Evolutionary conservation across 2,113 vertebrate genomes (phyloP).

Genomic region (Columba livia): DNA sequence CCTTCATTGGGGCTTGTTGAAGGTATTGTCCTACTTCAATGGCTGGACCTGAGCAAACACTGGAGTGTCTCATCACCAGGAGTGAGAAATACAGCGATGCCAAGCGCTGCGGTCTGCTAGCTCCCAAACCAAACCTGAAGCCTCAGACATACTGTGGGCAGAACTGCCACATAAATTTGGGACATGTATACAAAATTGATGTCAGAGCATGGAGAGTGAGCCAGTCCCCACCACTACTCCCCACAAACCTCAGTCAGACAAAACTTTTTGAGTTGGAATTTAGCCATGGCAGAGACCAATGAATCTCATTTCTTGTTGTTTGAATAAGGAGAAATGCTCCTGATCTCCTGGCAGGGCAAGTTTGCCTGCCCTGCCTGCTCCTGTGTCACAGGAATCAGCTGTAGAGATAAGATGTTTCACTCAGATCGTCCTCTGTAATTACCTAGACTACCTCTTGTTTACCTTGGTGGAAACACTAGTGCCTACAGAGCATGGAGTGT

Average conservation of each 20-base stretch:
- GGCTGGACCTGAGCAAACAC: neutral
- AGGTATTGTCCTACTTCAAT: neutral
- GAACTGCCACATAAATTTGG: neutral
- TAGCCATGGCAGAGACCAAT: neutral
- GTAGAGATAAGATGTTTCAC: neutral
- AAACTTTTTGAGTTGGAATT: neutral
- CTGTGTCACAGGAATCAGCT: neutral
- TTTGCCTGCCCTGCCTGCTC: neutral
- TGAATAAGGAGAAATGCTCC: neutral
- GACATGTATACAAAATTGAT: neutral
- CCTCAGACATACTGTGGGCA: neutral
- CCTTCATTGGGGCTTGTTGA: neutral
- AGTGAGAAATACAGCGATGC: neutral
- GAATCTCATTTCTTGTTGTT: neutral
- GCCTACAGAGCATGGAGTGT: rapidly evolving
- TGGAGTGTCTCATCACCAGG: neutral
- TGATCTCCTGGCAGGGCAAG: neutral
- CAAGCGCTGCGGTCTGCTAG: neutral
- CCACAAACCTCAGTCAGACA: neutral
- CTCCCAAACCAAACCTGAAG: neutral
- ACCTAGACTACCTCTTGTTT: neutral
- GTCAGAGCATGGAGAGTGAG: neutral
- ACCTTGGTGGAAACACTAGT: neutral
- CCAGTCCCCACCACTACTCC: neutral
- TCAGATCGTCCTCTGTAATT: neutral